These are phyloP conservation scores for Oscheius sp. DNA, from an alignment of 2,888 invertebrate species.

Conservation along the genomic window DNA sequence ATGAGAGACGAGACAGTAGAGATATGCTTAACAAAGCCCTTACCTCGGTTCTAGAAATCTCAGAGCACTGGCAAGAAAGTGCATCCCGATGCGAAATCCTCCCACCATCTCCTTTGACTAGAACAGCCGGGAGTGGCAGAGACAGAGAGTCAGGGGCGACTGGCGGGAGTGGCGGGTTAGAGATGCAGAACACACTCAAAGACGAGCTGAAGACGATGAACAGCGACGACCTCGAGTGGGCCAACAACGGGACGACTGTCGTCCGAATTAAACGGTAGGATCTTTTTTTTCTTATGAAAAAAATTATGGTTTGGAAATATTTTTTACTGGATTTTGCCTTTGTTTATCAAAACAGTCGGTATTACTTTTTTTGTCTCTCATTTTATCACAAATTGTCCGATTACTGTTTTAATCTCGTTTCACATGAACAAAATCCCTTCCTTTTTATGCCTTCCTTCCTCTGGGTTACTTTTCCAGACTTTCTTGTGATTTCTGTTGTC, in stretches of 20 bases:
- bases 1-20: background rate
- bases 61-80: constrained; percentile 69
- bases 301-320: background rate
- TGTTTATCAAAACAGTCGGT: background rate
- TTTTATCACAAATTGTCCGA: background rate
- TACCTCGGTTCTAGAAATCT: constrained; percentile 70
- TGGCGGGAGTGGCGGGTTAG: constrained; percentile 30
- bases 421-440: no score
- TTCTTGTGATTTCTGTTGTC: background rate
- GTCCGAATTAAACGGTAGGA: constrained; percentile 43
- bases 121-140: background rate
- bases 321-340: background rate
- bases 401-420: background rate
- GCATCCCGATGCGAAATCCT: constrained; percentile 69
- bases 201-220: constrained; percentile 1
- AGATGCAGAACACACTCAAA: constrained; percentile 31
- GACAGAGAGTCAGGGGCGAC: constrained; percentile 16
- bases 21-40: no score
- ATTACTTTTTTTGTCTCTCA: background rate
- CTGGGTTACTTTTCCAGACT: background rate
- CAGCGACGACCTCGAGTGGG: constrained; percentile 43
- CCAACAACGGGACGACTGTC: constrained; percentile 42
- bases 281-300: background rate
- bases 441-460: no score
- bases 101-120: background rate